phyloP scores from a whole-genome alignment of 2,888 invertebrate species.

The Cinara cedri region DNA sequence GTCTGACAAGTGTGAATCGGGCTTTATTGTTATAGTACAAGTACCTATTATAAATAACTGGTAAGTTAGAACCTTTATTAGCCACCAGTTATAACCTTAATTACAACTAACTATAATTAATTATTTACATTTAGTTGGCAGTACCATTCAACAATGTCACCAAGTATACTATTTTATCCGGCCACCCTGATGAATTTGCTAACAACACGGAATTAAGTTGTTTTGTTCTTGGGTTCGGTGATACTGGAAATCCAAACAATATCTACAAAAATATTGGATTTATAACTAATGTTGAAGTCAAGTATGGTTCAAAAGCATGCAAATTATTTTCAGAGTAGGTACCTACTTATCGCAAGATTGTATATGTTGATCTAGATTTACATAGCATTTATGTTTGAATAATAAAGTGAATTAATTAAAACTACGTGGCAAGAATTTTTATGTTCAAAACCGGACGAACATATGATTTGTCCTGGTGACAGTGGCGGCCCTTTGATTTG shows the following conservation, averaged over 20 bases:
- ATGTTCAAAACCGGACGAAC: slow-evolving; percentile 20
- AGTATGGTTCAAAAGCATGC: slow-evolving; percentile 25
- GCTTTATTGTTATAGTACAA: too few species aligned
- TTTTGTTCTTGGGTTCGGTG: slow-evolving; percentile 16
- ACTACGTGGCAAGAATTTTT: slow-evolving; percentile 16
- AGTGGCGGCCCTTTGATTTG: slow-evolving; percentile 43
- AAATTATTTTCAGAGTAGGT: background rate
- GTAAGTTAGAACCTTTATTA: too few species aligned
- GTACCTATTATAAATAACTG: too few species aligned
- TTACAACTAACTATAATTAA: too few species aligned
- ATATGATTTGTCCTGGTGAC: slow-evolving; percentile 31
- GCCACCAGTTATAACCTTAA: too few species aligned
- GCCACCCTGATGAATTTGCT: slow-evolving; percentile 8
- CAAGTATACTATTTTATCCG: background rate
- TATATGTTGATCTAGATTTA: background rate
- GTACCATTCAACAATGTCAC: background rate
- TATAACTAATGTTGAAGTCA: background rate
- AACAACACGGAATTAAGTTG: background rate
- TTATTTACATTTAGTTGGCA: background rate
- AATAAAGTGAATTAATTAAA: too few species aligned
- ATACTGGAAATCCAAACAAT: background rate
- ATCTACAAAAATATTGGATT: background rate
- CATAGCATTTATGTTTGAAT: too few species aligned
- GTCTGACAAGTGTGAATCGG: too few species aligned
- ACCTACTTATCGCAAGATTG: background rate